phyloP scores from a whole-genome alignment of 92 coral and sea anemone genomes.

The Siderastrea radians region DNA sequence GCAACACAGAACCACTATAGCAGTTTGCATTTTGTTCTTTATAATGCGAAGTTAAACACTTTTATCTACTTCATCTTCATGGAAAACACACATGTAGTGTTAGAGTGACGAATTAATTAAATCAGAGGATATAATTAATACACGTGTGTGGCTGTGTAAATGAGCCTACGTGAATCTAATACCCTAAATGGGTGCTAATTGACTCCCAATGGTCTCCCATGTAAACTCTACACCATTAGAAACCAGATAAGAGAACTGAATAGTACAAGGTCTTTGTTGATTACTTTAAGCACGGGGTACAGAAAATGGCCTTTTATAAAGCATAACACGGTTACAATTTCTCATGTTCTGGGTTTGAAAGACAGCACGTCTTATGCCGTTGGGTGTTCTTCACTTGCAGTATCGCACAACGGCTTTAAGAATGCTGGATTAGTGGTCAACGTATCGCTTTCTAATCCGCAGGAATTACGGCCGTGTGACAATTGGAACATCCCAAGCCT shows the following conservation, averaged over 20 bases:
- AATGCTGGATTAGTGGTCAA: not conserved
- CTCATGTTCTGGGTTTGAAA: not conserved
- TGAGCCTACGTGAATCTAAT: slow-evolving; percentile 57
- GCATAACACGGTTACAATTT: slow-evolving; percentile 1
- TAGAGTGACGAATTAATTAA: slow-evolving; percentile 79
- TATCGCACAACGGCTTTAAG: not conserved
- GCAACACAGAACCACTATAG: slow-evolving; percentile 11
- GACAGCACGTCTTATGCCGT: not conserved
- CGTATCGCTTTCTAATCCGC: slow-evolving; percentile 31
- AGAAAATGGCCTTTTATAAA: not conserved
- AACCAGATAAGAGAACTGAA: slow-evolving; percentile 16
- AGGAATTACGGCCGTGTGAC: slow-evolving; percentile 6
- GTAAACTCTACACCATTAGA: slow-evolving; percentile 46
- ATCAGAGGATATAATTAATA: slow-evolving; percentile 40
- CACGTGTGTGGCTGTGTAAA: slow-evolving; percentile 60
- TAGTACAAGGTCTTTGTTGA: not conserved
- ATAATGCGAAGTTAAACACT: slow-evolving; percentile 80
- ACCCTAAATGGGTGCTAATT: slow-evolving; percentile 81
- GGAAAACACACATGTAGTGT: slow-evolving; percentile 53
- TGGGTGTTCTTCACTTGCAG: not conserved
- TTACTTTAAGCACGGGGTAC: not conserved
- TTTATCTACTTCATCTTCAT: slow-evolving; percentile 59
- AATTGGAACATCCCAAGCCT: not conserved
- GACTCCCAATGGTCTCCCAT: slow-evolving; percentile 64
- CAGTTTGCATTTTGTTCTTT: slow-evolving; percentile 10